phyloP scores from a whole-genome alignment of 2,888 invertebrate genomes.

The Lasioglossum leucozonium region DNA sequence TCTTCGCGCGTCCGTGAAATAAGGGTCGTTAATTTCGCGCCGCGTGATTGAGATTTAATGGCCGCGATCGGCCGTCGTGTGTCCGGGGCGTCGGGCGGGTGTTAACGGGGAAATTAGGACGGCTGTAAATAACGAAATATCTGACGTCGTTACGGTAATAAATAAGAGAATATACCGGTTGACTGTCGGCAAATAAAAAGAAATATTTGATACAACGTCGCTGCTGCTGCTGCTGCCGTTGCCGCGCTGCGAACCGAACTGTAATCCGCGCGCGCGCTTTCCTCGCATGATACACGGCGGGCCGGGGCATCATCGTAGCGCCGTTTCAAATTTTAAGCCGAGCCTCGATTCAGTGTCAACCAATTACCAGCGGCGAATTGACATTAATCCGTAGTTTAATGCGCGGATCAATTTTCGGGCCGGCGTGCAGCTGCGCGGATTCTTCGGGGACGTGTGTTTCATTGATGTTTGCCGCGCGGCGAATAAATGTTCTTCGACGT shows the following conservation, averaged over 20 bases:
- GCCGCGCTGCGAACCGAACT: conserved; percentile 24
- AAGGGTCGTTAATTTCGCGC: not conserved
- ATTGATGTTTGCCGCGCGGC: conserved; percentile 48
- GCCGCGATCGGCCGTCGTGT: not conserved
- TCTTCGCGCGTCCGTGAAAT: not conserved
- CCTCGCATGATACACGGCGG: conserved; percentile 24
- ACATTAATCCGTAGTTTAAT: conserved; percentile 69
- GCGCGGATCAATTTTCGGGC: conserved; percentile 65
- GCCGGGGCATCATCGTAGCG: conserved; percentile 49
- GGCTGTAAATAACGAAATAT: conserved; percentile 47
- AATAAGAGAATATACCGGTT: conserved; percentile 45
- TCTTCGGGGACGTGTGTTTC: conserved; percentile 40
- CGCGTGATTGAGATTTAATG: conserved; percentile 22
- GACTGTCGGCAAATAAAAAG: conserved; percentile 44
- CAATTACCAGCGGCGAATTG: conserved; percentile 65
- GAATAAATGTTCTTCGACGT: conserved; percentile 55
- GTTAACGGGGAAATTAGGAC: conserved; percentile 30
- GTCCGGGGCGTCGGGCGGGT: not conserved
- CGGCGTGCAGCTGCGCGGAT: conserved; percentile 49
- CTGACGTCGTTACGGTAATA: conserved; percentile 34
- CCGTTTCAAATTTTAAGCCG: conserved; percentile 65
- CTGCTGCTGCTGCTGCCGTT: not conserved
- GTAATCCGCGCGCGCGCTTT: conserved; percentile 44
- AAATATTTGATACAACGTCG: conserved; percentile 57
- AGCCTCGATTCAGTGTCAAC: conserved; percentile 61